Evolutionary conservation across 2,888 invertebrate species (phyloP).

Genomic region (Drosophila hamatofila): DNA sequence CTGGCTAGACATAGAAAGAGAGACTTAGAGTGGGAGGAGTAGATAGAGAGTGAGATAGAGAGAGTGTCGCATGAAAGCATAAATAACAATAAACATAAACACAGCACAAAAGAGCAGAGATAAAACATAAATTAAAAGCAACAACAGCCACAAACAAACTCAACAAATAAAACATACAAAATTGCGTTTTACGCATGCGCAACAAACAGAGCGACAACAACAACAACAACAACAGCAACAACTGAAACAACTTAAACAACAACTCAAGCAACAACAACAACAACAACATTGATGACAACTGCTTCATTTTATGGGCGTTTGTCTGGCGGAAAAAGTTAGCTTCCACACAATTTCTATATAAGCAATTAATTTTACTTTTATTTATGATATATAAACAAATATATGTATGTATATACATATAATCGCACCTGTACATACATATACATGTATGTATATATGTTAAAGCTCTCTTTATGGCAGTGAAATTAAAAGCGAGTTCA

Average conservation of each 20-base stretch:
- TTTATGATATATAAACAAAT: conserved; percentile 34
- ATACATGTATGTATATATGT: neutral
- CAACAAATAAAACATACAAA: conserved; percentile 23
- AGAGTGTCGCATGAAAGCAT: conserved; percentile 17
- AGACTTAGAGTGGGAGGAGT: neutral
- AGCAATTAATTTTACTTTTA: conserved; percentile 59
- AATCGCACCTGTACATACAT: neutral
- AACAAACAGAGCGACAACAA: conserved; percentile 15
- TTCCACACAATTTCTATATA: conserved; percentile 44
- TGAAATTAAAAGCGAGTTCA: conserved; percentile 44
- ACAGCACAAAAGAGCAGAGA: conserved; percentile 31
- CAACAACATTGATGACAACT: conserved; percentile 37
- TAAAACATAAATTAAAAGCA: conserved; percentile 35
- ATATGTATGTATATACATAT: neutral
- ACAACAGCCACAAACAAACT: conserved; percentile 13
- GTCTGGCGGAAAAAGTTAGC: conserved; percentile 44
- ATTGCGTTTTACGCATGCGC: conserved; percentile 45
- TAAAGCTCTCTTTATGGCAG: conserved; percentile 30
- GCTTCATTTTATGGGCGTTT: conserved; percentile 41
- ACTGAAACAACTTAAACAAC: neutral
- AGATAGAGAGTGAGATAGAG: neutral
- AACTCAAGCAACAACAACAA: conserved; percentile 14
- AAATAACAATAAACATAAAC: conserved; percentile 45
- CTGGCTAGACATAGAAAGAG: neutral
- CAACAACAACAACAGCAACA: conserved; percentile 13